Evolutionary conservation across 2,888 invertebrate species (phyloP).

Genomic region (Teleiodes luculella): DNA sequence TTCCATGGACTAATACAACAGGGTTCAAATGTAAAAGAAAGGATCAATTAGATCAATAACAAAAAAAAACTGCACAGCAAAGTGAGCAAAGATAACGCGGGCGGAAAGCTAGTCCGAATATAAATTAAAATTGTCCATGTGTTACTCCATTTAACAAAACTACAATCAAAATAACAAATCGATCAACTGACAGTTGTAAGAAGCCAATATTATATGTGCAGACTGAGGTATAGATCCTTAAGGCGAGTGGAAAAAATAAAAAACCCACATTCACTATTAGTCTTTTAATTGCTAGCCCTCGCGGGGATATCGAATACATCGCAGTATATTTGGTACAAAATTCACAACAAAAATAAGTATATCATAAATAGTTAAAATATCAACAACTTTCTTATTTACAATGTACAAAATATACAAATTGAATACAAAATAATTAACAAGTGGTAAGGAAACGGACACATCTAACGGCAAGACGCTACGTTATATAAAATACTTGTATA

Average conservation of each 20-base stretch:
- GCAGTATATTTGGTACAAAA: constrained; percentile 75
- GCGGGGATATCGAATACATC: constrained; percentile 31
- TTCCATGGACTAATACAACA: too few species aligned
- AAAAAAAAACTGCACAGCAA: too few species aligned
- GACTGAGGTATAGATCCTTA: neutral
- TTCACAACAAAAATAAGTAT: constrained; percentile 66
- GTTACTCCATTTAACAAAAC: too few species aligned
- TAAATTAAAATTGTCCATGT: too few species aligned
- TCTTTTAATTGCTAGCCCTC: constrained; percentile 28
- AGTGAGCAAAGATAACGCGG: too few species aligned
- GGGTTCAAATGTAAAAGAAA: too few species aligned
- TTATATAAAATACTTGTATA: neutral
- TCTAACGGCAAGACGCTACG: neutral
- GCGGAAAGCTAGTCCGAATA: too few species aligned
- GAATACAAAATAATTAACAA: constrained; percentile 62
- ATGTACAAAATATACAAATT: constrained; percentile 71
- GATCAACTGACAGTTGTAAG: too few species aligned
- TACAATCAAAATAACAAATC: too few species aligned
- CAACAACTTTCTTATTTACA: constrained; percentile 73
- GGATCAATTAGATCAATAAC: too few species aligned
- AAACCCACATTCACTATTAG: constrained; percentile 17
- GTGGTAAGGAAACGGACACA: neutral
- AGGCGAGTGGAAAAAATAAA: neutral
- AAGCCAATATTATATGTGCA: too few species aligned
- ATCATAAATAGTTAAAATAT: constrained; percentile 75